Evolutionary conservation across 2,797 vertebrate species (phyloP).

Genomic region (Euphonia xanthogaster): DNA sequence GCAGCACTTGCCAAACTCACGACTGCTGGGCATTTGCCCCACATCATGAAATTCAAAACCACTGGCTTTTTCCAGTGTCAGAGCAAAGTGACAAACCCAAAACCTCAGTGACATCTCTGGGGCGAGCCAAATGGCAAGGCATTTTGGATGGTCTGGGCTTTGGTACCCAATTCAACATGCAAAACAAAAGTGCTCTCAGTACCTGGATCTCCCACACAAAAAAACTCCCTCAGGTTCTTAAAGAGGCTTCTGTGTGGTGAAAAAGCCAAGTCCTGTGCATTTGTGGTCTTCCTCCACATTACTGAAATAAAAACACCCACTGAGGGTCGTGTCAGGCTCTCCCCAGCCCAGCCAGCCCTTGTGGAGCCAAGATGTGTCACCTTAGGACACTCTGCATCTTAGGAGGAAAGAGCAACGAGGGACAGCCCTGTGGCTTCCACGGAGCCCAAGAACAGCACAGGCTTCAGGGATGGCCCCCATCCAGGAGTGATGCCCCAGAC

Average conservation of each 20-base stretch:
- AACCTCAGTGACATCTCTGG: neutral
- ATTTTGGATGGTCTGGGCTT: neutral
- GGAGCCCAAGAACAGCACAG: neutral
- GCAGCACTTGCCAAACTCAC: neutral
- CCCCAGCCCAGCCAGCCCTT: neutral
- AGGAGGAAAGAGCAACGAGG: neutral
- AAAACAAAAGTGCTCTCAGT: neutral
- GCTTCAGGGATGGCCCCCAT: neutral
- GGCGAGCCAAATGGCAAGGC: neutral
- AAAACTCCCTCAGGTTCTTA: fast-evolving
- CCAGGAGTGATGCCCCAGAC: neutral
- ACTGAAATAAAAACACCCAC: neutral
- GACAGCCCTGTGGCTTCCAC: neutral
- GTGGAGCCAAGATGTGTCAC: neutral
- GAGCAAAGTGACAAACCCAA: neutral
- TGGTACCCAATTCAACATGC: neutral
- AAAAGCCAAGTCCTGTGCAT: neutral
- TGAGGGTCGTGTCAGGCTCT: neutral
- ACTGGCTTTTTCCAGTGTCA: neutral
- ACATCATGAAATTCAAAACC: neutral
- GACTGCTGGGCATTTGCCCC: neutral
- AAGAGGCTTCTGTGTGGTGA: neutral
- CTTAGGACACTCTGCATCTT: neutral
- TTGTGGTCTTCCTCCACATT: neutral
- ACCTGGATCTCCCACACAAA: neutral